Conservation (phyloP, 2,888 invertebrate genomes). For the Dasysyrphus tricinctus region DNA sequence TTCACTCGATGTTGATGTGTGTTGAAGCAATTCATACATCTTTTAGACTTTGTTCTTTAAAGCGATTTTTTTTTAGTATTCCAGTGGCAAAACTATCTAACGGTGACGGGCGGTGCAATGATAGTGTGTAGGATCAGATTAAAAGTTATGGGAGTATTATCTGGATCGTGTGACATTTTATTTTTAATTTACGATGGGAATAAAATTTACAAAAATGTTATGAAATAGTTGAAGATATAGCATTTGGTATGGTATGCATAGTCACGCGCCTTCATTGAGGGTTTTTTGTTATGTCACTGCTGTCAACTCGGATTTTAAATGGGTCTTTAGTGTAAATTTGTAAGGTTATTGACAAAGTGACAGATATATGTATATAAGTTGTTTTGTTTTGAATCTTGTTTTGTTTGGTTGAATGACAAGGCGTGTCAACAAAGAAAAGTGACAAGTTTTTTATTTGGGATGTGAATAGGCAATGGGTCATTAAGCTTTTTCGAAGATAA, state of each 20-base stretch:
- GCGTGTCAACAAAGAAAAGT: background rate
- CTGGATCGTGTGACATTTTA: conserved; percentile 52
- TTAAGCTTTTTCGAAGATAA: too few relatives aligned
- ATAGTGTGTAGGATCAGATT: conserved; percentile 7
- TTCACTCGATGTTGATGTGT: conserved; percentile 1
- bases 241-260: conserved; percentile 4
- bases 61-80: conserved; percentile 19
- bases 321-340: background rate
- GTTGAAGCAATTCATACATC: conserved; percentile 28
- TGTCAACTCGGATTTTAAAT: background rate
- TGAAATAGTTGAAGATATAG: background rate
- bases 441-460: too few relatives aligned
- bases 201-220: background rate
- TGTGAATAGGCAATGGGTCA: too few relatives aligned
- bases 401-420: background rate
- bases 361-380: background rate
- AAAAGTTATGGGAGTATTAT: conserved; percentile 17
- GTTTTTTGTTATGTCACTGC: background rate
- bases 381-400: conserved; percentile 2
- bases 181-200: conserved; percentile 34
- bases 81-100: conserved; percentile 6
- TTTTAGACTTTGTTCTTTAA: conserved; percentile 7
- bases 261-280: conserved; percentile 20
- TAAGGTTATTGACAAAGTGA: background rate
- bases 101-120: background rate